Base-by-base conservation (phyloP, 2,888 invertebrate genomes). In the Drosophila longiperda region DNA sequence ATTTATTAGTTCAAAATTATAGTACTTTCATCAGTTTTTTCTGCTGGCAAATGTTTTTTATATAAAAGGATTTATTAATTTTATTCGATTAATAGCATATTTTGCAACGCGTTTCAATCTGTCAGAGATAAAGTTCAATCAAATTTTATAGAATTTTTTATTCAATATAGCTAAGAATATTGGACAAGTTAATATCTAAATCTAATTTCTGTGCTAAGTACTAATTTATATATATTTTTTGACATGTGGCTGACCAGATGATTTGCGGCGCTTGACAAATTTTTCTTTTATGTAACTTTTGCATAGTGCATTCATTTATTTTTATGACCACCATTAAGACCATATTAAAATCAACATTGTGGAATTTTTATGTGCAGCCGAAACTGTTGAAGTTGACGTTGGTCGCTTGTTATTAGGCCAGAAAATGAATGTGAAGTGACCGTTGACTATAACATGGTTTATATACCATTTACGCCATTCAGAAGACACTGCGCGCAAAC, bases 331-430 rank as follows among this genome's bases (percentile, higher is more conserved):
- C 80, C 88, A 86, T 86, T 88, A 86, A 73, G 73, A 72, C 54
- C 70, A 78, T 73, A 88, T 88, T 83, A 86, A 86, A 86, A 78
- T 83, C 74, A 81, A 70, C 88, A 80, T 63, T 73, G 66, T 69
- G 88, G 86, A 86, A 86, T 88, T 88, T 86, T 86, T 86, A 88
- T 73, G 83, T 63, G 60, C 60, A 42, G 11, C 50, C 52, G 64
- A 66, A 67, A 66, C 68, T 15, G 45, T 55, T 17, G 9, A 17
- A 42, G 65, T 70, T 68, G 60, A 72, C 49, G 61, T 15, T 73
- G 66, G 55, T 58, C 26, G 54, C n/a, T 26, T 66, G 64, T 78
- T 78, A 72, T 77, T 69, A 59, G 72, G 77, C 77, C 42, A 40
- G 42, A 66, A 53, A 68, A 68, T 74, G 36, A 61, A 58, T 63